Conservation (phyloP, 2,797 vertebrate species). For the Octomys mimax region DNA sequence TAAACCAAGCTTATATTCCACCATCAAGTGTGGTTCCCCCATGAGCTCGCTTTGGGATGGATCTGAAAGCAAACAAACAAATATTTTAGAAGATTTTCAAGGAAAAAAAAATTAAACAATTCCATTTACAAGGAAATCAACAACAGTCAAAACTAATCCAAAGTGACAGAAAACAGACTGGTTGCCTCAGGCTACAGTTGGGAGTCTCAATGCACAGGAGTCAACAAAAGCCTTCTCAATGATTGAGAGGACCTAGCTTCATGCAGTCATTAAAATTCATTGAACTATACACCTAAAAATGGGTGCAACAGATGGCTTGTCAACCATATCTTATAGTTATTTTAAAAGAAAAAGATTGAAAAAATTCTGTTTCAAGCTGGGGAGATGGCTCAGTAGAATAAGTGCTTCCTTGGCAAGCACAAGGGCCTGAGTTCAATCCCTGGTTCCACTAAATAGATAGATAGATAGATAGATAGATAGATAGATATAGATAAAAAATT, state of each 20-base stretch:
- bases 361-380: background rate
- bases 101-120: constrained; percentile 23
- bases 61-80: constrained; percentile 90
- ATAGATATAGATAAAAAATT: background rate
- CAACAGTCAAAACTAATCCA: background rate
- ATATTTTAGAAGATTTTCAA: constrained; percentile 39
- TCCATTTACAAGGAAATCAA: background rate
- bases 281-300: background rate
- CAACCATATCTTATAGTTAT: background rate
- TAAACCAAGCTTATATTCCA: constrained; percentile 95
- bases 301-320: background rate
- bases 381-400: too few species aligned
- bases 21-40: constrained; percentile 97
- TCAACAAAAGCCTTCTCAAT: background rate
- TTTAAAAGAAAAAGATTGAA: background rate
- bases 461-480: background rate
- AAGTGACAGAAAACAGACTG: constrained; percentile 32
- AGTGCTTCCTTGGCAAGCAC: too few species aligned
- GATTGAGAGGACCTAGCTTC: background rate
- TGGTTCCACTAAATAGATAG: background rate
- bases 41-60: constrained; percentile 95
- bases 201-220: background rate
- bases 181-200: background rate
- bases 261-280: background rate
- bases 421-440: too few species aligned